These are phyloP conservation scores for Drosophila lacertosa DNA, from an alignment of 1,140 invertebrate species.

Conservation along the genomic window DNA sequence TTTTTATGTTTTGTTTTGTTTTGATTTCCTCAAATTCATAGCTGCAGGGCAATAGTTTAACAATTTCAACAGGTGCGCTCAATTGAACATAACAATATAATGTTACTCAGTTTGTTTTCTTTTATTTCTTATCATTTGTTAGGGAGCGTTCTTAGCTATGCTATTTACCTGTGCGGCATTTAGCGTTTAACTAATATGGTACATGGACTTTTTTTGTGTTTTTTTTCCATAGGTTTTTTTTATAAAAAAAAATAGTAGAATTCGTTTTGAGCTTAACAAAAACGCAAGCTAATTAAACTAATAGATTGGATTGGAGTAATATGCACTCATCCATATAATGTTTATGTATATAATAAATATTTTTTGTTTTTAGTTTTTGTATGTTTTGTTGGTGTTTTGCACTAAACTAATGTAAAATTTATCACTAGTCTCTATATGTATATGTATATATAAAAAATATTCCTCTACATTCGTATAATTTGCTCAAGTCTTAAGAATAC, in stretches of 20 bases:
- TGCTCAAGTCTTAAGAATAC: constrained; percentile 77
- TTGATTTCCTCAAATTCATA: constrained; percentile 48
- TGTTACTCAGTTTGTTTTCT: constrained; percentile 28
- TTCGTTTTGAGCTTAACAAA: constrained; percentile 79
- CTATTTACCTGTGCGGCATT: constrained; percentile 37
- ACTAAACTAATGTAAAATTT: constrained; percentile 44
- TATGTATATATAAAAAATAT: constrained; percentile 57
- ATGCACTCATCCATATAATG: constrained; percentile 48
- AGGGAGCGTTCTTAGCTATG: constrained; percentile 39
- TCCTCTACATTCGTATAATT: constrained; percentile 77
- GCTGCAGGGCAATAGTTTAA: constrained; percentile 58
- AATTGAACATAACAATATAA: constrained; percentile 55
- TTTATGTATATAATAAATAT: constrained; percentile 49
- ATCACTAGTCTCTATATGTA: constrained; percentile 61
- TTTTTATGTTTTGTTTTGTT: constrained; percentile 40
- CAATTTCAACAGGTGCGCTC: constrained; percentile 69
- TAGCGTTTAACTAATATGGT: constrained; percentile 75
- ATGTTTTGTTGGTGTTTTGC: constrained; percentile 48
- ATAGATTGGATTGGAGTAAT: constrained; percentile 64
- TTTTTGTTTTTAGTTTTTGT: constrained; percentile 46
- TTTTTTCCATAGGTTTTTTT: constrained; percentile 63
- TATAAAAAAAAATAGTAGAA: constrained; percentile 75
- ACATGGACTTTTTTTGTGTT: constrained; percentile 66
- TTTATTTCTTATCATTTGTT: constrained; percentile 33
- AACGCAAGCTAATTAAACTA: constrained; percentile 81